A percentile compares a stretch with the other conserved stretches of the same genome.
Conservation (phyloP, 2,113 vertebrate genomes). For the Cygnus buccinator region DNA sequence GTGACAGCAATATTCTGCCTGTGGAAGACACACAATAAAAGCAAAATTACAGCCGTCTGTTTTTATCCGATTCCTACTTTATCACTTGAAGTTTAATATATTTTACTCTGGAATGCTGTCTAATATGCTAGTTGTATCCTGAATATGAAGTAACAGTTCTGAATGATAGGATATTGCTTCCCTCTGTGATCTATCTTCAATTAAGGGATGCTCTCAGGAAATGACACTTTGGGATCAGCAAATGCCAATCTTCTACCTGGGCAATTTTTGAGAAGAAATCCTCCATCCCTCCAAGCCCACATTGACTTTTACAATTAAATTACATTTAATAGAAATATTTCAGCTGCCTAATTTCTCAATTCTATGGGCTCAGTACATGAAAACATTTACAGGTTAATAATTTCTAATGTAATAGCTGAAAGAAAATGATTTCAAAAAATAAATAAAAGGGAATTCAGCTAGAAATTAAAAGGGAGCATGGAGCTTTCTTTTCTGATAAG, state of each 20-base stretch:
- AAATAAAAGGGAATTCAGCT: constrained; percentile 49
- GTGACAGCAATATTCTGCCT: constrained; percentile 64
- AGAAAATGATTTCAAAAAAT: constrained; percentile 24
- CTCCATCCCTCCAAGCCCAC: constrained; percentile 48
- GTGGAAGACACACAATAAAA: constrained; percentile 66
- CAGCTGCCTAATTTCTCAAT: constrained; percentile 53
- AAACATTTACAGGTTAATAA: constrained; percentile 51
- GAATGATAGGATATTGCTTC: constrained; percentile 66
- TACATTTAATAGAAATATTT: constrained; percentile 65
- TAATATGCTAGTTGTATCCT: constrained; percentile 67
- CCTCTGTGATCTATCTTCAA: constrained; percentile 65
- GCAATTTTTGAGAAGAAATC: constrained; percentile 65
- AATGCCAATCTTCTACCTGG: constrained; percentile 72
- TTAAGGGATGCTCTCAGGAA: constrained; percentile 67
- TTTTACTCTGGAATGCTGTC: constrained; percentile 72
- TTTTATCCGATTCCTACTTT: constrained; percentile 72
- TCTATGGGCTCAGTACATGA: not conserved
- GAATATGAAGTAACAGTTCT: constrained; percentile 71
- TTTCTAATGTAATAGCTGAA: constrained; percentile 35
- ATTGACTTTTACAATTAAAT: constrained; percentile 77
- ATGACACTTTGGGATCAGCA: constrained; percentile 73
- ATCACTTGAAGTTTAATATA: constrained; percentile 73
- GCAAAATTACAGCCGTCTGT: constrained; percentile 74
- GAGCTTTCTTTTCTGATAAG: constrained; percentile 32
- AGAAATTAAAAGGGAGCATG: constrained; percentile 44